A percentile compares a stretch with the other conserved stretches of the same genome.
Evolutionary conservation across 2,888 invertebrate species (phyloP).

Genomic region (Ornithoptera priamus): DNA sequence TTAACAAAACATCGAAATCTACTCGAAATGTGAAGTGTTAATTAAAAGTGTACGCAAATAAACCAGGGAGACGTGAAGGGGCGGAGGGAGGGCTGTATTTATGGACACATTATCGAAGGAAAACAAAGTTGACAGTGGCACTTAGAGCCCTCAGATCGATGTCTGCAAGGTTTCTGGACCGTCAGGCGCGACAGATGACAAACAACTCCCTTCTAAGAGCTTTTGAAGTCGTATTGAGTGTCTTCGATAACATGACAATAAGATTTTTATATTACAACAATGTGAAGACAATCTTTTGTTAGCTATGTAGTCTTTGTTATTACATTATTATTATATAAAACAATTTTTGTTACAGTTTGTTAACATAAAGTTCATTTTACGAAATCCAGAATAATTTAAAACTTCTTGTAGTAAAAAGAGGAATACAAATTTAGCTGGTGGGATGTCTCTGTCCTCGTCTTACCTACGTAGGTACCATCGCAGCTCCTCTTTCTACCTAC

Average conservation of each 20-base stretch:
- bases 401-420: too few species aligned
- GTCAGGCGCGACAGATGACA: conserved; percentile 49
- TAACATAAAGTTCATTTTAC: too few species aligned
- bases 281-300: background rate
- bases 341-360: too few species aligned
- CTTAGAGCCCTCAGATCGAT: conserved; percentile 44
- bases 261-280: conserved; percentile 12
- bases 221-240: conserved; percentile 37
- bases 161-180: conserved; percentile 34
- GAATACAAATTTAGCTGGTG: too few species aligned
- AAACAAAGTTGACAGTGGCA: conserved; percentile 62
- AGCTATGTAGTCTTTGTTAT: background rate
- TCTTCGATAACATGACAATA: conserved; percentile 12
- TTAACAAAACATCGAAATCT: conserved; percentile 10
- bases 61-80: conserved; percentile 44
- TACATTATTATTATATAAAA: background rate
- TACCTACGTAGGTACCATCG: too few species aligned
- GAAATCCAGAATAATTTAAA: too few species aligned
- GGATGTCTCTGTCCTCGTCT: too few species aligned
- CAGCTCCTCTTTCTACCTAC: too few species aligned
- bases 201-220: conserved; percentile 56
- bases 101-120: conserved; percentile 64
- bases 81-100: conserved; percentile 55
- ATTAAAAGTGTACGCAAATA: conserved; percentile 63
- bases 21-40: conserved; percentile 53